Base-by-base conservation (phyloP, 2,888 invertebrate genomes). In the Hanleya hanleyi region DNA sequence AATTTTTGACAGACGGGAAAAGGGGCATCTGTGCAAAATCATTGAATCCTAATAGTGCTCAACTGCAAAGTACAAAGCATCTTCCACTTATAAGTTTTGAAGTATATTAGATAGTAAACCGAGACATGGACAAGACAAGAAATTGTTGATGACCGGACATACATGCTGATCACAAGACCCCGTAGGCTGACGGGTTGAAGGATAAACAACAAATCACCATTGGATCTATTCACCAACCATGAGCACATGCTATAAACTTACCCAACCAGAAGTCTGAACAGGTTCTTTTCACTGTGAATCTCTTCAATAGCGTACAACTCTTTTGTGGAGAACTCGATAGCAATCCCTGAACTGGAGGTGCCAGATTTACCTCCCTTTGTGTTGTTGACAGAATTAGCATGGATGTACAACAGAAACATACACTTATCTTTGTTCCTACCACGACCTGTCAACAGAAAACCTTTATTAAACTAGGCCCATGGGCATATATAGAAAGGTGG, bases 221-320 rank as follows among this genome's bases (percentile, higher is more conserved):
- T 22, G 36, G 36, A 6, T n/a, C 26, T 64, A 9, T 33, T 64
- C n/a, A n/a, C n/a, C n/a, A n/a, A n/a, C n/a, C n/a, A n/a, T n/a
- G n/a, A n/a, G n/a, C n/a, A n/a, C n/a, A n/a, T n/a, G n/a, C n/a
- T n/a, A n/a, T n/a, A 6, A n/a, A 72, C 80, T 77, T 77, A 90
- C 90, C 83, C 94, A 0, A 97, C 95, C 15, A 98, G 91, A 22
- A 97, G 92, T 57, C 94, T 93, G 87, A 97, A 96, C n/a, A 95
- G 92, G 84, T 95, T 92, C 37, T 93, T 93, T 77, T 94, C 93
- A 69, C 88, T 89, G 84, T 96, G 95, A 74, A 96, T 95, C 92
- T 95, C 94, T 94, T 96, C 91, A 36, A 90, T 90, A 37, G 88
- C 90, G 81, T 94, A 94, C 85, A 95, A 94, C 90, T 96, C 96